Evolutionary conservation across 2,888 invertebrate species (phyloP).

Genomic region (Aelia acuminata): DNA sequence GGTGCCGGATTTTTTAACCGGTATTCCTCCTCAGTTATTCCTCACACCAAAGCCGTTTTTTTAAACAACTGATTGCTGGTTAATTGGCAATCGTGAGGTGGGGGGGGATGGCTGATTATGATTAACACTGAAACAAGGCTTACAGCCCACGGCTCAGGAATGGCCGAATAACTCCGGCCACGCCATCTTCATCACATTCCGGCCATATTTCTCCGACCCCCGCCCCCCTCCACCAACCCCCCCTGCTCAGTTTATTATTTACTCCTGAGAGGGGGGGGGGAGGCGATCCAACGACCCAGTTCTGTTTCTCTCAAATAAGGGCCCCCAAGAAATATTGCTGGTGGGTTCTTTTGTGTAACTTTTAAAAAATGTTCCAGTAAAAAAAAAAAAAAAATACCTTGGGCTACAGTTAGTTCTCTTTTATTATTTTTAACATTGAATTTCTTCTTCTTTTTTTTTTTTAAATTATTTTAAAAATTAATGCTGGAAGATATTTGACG

Average conservation of each 20-base stretch:
- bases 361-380: conserved; percentile 11
- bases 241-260: conserved; percentile 15
- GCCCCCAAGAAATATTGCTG: conserved; percentile 28
- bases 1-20: no score
- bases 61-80: neutral
- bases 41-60: neutral
- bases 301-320: conserved; percentile 23
- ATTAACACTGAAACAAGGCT: conserved; percentile 2
- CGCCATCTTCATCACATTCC: conserved; percentile 26
- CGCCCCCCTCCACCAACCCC: neutral
- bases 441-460: no score
- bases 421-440: no score
- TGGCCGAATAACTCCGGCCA: conserved; percentile 11
- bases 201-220: conserved; percentile 4
- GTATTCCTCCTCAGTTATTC: no score
- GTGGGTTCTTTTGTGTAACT: neutral
- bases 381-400: neutral
- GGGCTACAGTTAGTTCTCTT: neutral
- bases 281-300: neutral
- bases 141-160: neutral
- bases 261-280: neutral
- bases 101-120: neutral
- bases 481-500: no score
- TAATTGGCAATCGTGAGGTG: neutral
- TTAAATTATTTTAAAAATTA: no score